Base-by-base conservation (phyloP, 2,113 vertebrate species). In the Oplegnathus fasciatus region DNA sequence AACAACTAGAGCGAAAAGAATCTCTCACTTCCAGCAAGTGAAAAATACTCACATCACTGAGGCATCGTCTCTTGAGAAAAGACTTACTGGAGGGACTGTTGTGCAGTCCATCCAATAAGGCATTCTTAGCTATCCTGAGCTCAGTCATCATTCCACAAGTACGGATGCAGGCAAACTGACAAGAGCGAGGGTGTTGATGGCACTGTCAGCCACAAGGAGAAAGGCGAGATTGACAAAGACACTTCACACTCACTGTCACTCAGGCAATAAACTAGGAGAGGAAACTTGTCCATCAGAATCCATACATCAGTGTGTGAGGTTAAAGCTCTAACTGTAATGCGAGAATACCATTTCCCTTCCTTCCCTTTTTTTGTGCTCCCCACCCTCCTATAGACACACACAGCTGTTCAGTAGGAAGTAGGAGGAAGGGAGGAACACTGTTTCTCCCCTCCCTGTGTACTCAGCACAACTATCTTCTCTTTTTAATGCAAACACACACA, bases 21-120 rank as follows among this genome's bases (percentile, higher is more conserved):
- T 26, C 18, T 73, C 60, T 67, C 66, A 40, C 60, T 28, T 68
- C 13, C 34, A 75, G 64, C 58, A 65, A 87, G 62, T 48, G 9
- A 80, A 83, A 74, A 84, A 65, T 90, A 95, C 94, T 95, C 90
- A 95, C 94, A 66, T 95, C 92, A n/a, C 93, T 94, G 83, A 86
- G 22, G 80, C 93, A 89, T 55, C 91, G 88, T 75, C 91, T 92
- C 75, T 86, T 93, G 54, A 83, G 87, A 40, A 81, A 75, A 24
- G 94, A 77, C 34, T 83, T 87, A 72, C 48, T 79, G 40, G 80
- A n/a, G 17, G 91, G 80, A 78, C 88, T 76, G 60, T 32, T 71
- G 77, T 78, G 66, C 60, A 84, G 70, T 24, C 75, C 87, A 0
- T 87, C 83, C 80, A 87, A 18, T 40, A 82, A 84, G n/a, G 48